phyloP scores from a whole-genome alignment of 2,797 vertebrate genomes.

The Amblyopsis hoosieri region DNA sequence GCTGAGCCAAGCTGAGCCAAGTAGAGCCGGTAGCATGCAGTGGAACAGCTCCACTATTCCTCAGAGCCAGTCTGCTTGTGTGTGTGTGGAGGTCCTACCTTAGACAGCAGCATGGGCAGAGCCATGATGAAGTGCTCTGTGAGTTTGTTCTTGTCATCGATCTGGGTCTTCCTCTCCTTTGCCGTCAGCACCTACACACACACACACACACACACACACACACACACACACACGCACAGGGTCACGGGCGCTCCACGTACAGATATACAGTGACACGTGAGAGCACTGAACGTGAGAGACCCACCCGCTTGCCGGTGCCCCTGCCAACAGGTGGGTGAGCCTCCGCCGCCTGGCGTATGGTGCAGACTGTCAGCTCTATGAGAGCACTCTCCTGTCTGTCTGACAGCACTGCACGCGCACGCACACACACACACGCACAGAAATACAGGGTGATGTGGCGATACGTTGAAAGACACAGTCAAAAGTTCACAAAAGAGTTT shows the following conservation, averaged over 20 bases:
- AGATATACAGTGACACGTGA: not conserved
- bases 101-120: constrained; percentile 96
- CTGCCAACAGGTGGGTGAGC: constrained; percentile 97
- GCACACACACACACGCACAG: constrained; percentile 6
- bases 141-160: constrained; percentile 97
- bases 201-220: constrained; percentile 5
- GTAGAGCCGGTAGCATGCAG: too few relatives aligned
- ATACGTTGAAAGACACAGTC: too few relatives aligned
- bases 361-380: constrained; percentile 96
- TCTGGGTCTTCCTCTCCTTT: constrained; percentile 98
- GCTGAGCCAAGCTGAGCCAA: too few relatives aligned
- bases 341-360: constrained; percentile 95
- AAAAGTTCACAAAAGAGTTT: too few relatives aligned
- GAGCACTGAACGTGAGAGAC: constrained; percentile 25
- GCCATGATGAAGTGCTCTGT: constrained; percentile 99
- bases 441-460: not conserved
- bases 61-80: not conserved
- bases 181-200: constrained; percentile 91
- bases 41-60: not conserved
- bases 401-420: constrained; percentile 84
- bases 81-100: constrained; percentile 75
- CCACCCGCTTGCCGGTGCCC: constrained; percentile 96
- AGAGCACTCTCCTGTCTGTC: constrained; percentile 96
- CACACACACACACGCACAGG: not conserved
- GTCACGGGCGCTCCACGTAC: not conserved